Conservation (phyloP, 2,797 vertebrate species). For the Meda fulgida region DNA sequence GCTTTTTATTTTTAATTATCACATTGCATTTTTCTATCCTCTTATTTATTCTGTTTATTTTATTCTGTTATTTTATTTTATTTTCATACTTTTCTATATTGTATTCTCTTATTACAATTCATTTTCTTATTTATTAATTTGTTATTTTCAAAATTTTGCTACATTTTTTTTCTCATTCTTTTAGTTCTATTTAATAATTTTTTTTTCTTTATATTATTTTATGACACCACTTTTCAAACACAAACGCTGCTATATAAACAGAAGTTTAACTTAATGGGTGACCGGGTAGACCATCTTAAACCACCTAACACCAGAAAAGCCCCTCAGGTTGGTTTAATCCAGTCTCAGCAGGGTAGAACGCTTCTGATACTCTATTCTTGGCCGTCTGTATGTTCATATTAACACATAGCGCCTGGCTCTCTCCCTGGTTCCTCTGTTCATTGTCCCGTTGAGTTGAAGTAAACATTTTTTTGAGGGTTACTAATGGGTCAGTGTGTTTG, state of each 20-base stretch:
- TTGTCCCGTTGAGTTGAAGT: conserved; percentile 71
- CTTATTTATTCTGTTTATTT: neutral
- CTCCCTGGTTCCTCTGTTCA: conserved; percentile 65
- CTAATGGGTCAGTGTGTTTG: conserved; percentile 69
- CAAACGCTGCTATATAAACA: neutral
- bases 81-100: neutral
- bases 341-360: conserved; percentile 63
- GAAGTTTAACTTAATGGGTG: neutral
- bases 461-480: conserved; percentile 70
- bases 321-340: neutral
- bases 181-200: neutral
- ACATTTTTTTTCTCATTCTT: neutral
- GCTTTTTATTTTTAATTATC: neutral
- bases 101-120: neutral
- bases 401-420: conserved; percentile 39
- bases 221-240: neutral
- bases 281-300: neutral
- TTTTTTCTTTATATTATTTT: neutral
- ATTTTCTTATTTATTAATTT: neutral
- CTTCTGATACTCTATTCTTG: conserved; percentile 71
- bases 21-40: neutral
- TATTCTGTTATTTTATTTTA: neutral
- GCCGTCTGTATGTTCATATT: conserved; percentile 65
- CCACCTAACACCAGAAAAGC: neutral
- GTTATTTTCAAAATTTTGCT: neutral